phyloP scores from a whole-genome alignment of 2,888 invertebrate genomes.

The Nemotelus nigrinus region DNA sequence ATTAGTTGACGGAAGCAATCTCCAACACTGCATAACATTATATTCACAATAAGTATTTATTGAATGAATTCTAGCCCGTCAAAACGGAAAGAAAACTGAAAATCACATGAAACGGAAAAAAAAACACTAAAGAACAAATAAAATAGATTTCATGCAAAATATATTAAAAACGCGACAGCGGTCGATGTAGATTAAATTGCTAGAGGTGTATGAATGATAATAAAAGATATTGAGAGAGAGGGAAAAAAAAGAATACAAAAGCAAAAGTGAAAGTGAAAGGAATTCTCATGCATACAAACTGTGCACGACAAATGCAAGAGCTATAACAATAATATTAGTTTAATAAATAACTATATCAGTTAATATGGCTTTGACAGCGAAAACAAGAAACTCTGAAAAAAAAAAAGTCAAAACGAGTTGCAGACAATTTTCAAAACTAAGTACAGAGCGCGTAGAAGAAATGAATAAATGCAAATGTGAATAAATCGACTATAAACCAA shows the following conservation, averaged over 20 bases:
- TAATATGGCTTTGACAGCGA: background rate
- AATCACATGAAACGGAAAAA: background rate
- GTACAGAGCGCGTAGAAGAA: background rate
- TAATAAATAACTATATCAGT: background rate
- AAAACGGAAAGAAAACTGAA: background rate
- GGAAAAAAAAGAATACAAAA: background rate
- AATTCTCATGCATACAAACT: background rate
- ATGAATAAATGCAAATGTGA: background rate
- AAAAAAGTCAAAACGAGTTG: background rate
- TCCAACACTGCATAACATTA: background rate
- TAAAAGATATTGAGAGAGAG: background rate
- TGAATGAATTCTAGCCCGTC: background rate
- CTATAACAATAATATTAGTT: background rate
- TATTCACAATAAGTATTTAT: conserved; percentile 18
- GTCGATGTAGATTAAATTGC: no score
- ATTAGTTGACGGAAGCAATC: conserved; percentile 12
- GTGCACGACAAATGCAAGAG: background rate
- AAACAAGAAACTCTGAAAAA: background rate
- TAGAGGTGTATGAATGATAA: conserved; percentile 10
- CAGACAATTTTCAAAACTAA: no score
- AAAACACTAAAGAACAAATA: background rate
- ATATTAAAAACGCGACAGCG: no score
- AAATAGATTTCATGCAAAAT: background rate
- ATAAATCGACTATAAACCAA: background rate
- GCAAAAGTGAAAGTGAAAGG: background rate